A percentile compares a stretch with the other conserved stretches of the same genome.
Conservation (phyloP, 2,113 vertebrate species). For the Vombatus ursinus region DNA sequence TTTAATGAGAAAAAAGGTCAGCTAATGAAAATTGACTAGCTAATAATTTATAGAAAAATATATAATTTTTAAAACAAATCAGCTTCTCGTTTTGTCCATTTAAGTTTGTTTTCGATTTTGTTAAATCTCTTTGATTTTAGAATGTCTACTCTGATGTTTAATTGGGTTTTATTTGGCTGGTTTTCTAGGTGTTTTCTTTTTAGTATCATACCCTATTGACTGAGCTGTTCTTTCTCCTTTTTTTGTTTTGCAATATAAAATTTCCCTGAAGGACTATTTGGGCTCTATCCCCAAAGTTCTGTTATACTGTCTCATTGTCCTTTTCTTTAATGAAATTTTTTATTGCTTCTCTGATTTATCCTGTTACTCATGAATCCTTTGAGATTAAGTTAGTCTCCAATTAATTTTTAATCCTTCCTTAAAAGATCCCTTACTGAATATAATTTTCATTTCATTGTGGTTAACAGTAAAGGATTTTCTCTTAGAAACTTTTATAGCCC, state of each 20-base stretch:
- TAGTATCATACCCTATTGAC: neutral
- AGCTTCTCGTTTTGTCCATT: neutral
- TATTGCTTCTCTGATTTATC: neutral
- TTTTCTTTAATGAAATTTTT: neutral
- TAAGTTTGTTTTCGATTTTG: neutral
- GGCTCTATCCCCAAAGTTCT: neutral
- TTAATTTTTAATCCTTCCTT: neutral
- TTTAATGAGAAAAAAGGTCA: neutral
- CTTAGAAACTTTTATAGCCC: neutral
- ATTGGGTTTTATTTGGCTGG: neutral
- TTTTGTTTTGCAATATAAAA: neutral
- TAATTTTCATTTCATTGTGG: neutral
- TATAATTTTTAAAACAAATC: neutral
- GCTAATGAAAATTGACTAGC: neutral
- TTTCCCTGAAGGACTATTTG: neutral
- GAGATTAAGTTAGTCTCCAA: neutral
- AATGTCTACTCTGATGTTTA: neutral
- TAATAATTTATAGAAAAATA: neutral
- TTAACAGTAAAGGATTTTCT: neutral
- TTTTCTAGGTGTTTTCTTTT: neutral
- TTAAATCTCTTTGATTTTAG: neutral
- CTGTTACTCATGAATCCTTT: neutral
- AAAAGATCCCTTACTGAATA: neutral
- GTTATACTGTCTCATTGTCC: neutral
- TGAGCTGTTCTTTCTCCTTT: neutral